Conservation (phyloP, 2,113 vertebrate species). For the Stomatorhinus ivindoensis region DNA sequence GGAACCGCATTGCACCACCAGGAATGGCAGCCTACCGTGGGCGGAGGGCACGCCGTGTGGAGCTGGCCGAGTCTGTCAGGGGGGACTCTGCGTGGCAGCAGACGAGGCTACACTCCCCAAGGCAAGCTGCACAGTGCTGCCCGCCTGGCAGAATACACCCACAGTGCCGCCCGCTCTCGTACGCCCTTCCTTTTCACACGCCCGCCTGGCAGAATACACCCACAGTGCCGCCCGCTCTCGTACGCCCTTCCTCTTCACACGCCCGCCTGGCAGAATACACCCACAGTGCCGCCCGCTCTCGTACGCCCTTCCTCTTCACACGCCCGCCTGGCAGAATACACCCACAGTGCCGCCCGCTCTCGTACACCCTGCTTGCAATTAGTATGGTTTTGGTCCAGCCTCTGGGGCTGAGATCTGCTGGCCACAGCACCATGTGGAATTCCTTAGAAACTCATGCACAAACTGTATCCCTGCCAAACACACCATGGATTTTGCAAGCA, state of each 20-base stretch:
- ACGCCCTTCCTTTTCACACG: neutral
- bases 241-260: neutral
- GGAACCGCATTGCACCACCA: slow-evolving; percentile 75
- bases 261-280: neutral
- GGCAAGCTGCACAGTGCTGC: slow-evolving; percentile 45
- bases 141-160: neutral
- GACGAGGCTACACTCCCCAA: slow-evolving; percentile 50
- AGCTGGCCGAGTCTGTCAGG: slow-evolving; percentile 56
- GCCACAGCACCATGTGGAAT: slow-evolving; percentile 37
- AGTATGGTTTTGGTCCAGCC: slow-evolving; percentile 18
- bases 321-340: neutral
- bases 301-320: neutral
- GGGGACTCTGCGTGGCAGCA: slow-evolving; percentile 56
- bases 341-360: neutral
- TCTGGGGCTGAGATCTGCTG: slow-evolving; percentile 43
- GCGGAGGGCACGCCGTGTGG: slow-evolving; percentile 77
- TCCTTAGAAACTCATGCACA: slow-evolving; percentile 36
- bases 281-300: neutral
- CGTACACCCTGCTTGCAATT: neutral
- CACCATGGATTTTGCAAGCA: slow-evolving; percentile 18
- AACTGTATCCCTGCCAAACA: slow-evolving; percentile 26
- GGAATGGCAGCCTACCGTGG: slow-evolving; percentile 86
- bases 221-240: neutral
- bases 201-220: neutral
- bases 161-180: neutral